Evolutionary conservation across 2,113 vertebrate genomes (phyloP).

Genomic region (Chrysemys picta): DNA sequence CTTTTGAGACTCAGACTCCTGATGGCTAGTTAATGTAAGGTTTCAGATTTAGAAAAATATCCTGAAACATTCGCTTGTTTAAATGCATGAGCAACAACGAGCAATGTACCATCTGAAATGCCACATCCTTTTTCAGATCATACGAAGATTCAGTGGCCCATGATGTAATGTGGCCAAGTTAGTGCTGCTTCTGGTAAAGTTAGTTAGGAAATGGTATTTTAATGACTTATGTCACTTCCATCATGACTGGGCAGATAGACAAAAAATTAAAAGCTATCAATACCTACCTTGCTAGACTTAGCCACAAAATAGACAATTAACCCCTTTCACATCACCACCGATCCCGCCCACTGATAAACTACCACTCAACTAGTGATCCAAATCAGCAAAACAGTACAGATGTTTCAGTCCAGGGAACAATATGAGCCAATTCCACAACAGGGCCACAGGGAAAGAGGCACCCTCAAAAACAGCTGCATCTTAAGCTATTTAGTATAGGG

Average conservation of each 20-base stretch:
- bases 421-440: background rate
- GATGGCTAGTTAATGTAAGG: background rate
- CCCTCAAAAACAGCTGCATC: rapidly evolving
- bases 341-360: background rate
- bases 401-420: background rate
- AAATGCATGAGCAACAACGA: background rate
- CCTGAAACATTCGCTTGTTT: background rate
- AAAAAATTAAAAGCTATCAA: background rate
- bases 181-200: background rate
- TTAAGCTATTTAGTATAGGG: background rate
- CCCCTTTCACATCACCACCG: background rate
- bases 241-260: background rate
- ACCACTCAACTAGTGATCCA: background rate
- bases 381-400: background rate
- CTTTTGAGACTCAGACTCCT: background rate
- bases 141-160: background rate
- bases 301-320: background rate
- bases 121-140: background rate
- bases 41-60: background rate
- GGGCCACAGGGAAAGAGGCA: background rate
- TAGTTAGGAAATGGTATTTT: background rate
- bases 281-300: background rate
- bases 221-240: background rate
- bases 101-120: background rate
- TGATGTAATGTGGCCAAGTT: background rate